A percentile compares a stretch with the other conserved stretches of the same genome.
Conservation (phyloP, 2,888 invertebrate genomes). For the Catocala fraxini region DNA sequence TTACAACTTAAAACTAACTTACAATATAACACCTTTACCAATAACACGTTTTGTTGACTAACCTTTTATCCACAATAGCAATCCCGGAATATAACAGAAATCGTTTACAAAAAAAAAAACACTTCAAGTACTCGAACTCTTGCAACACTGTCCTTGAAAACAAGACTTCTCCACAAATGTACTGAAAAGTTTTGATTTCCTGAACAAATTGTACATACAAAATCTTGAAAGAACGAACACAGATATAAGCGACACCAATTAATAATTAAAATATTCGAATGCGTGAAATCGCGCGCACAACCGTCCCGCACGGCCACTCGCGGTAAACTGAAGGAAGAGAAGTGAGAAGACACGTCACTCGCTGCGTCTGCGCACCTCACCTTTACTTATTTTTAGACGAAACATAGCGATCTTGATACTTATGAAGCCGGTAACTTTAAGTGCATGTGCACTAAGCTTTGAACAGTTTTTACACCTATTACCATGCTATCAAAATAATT, state of each 20-base stretch:
- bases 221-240: constrained; percentile 50
- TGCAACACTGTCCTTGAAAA: constrained; percentile 75
- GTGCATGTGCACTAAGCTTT: not conserved
- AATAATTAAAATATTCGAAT: constrained; percentile 47
- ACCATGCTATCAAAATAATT: not conserved
- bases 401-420: constrained; percentile 67
- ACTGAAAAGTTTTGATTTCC: constrained; percentile 43
- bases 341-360: constrained; percentile 83
- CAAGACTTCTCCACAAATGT: constrained; percentile 60
- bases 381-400: constrained; percentile 72
- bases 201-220: constrained; percentile 18
- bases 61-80: constrained; percentile 64
- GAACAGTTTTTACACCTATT: not conserved
- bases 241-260: constrained; percentile 69
- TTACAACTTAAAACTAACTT: constrained; percentile 20
- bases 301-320: constrained; percentile 64
- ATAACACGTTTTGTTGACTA: constrained; percentile 37
- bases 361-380: constrained; percentile 83
- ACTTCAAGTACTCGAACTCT: constrained; percentile 64
- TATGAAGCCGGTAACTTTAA: constrained; percentile 15
- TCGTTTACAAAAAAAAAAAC: constrained; percentile 61
- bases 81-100: constrained; percentile 75
- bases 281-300: constrained; percentile 51
- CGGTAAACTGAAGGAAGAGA: constrained; percentile 79
- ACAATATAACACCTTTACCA: constrained; percentile 24